phyloP scores from a whole-genome alignment of 1,140 invertebrate genomes.

The Cydia pomonella region DNA sequence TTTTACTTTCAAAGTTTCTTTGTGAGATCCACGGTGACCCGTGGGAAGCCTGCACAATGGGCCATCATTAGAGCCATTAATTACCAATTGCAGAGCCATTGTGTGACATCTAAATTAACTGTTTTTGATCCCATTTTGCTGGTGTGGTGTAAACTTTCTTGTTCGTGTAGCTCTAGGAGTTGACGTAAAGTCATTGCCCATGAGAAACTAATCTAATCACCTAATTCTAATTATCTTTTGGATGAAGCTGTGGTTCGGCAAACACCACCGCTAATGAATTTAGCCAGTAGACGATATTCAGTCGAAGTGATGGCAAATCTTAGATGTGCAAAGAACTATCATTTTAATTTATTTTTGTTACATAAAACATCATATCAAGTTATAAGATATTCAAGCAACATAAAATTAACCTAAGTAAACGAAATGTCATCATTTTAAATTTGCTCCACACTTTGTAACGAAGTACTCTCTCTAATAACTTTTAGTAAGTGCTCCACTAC shows the following conservation, averaged over 20 bases:
- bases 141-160: conserved; percentile 14
- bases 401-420: neutral
- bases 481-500: neutral
- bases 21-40: conserved; percentile 12
- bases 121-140: conserved; percentile 30
- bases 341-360: no score
- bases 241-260: no score
- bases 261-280: no score
- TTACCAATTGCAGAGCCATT: conserved; percentile 63
- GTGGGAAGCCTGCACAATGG: conserved; percentile 39
- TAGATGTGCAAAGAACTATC: no score
- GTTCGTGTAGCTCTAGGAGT: neutral
- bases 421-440: conserved; percentile 22
- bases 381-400: neutral
- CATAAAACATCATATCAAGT: neutral
- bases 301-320: no score
- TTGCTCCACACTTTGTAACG: neutral
- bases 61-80: conserved; percentile 60
- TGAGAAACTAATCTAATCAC: neutral
- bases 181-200: neutral
- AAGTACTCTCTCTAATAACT: neutral
- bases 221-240: no score
- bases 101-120: conserved; percentile 31
- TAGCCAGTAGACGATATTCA: no score
- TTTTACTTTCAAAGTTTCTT: conserved; percentile 32